A percentile compares a stretch with the other conserved stretches of the same genome.
phyloP scores from a whole-genome alignment of 2,797 vertebrate species.

The Lates japonicus region DNA sequence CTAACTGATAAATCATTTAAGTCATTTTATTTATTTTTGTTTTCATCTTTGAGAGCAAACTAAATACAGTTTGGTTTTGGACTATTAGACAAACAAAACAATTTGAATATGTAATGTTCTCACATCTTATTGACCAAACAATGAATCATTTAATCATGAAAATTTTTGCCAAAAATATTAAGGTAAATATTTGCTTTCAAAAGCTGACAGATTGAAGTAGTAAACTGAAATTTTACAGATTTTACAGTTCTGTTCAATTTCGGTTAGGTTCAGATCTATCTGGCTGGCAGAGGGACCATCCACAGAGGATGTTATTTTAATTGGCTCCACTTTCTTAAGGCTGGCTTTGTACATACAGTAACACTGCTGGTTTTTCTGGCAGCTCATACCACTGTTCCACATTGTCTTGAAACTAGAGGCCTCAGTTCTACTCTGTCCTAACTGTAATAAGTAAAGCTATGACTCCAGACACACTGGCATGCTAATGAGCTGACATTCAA shows the following conservation, averaged over 20 bases:
- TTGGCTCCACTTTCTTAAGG: neutral
- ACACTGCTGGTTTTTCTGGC: neutral
- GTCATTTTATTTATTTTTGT: neutral
- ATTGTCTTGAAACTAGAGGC: neutral
- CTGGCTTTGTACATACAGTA: too few relatives aligned
- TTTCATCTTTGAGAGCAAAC: neutral
- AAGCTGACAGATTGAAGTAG: neutral
- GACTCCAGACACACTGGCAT: slow-evolving; percentile 29
- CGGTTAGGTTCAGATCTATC: neutral
- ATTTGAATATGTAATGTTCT: neutral
- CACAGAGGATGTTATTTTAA: slow-evolving; percentile 27
- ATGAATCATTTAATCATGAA: neutral
- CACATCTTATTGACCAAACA: too few relatives aligned
- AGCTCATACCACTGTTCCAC: neutral
- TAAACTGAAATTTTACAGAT: neutral
- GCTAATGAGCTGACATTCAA: slow-evolving; percentile 50
- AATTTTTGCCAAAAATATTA: neutral
- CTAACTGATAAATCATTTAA: neutral
- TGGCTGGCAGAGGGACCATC: neutral
- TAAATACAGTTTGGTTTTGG: neutral
- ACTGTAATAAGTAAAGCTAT: slow-evolving; percentile 8
- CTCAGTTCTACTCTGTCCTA: slow-evolving; percentile 2
- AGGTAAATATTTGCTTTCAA: neutral
- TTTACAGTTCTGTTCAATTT: neutral
- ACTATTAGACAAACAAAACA: neutral